Evolutionary conservation across 2,113 vertebrate genomes (phyloP).

Genomic region (Ondatra zibethicus): DNA sequence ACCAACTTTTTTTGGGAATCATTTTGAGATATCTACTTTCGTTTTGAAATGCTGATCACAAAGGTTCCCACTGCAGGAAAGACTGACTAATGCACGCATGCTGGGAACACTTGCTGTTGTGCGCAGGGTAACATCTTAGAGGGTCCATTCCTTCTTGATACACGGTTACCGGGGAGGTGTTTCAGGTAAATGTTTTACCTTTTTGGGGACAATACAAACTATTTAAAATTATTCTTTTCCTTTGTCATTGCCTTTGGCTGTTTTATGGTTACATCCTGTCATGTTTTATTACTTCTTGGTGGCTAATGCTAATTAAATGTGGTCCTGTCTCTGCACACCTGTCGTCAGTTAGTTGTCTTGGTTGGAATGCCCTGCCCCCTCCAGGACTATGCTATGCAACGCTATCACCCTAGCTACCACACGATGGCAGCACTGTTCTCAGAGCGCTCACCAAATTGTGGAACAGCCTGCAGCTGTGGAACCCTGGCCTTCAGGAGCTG

Average conservation of each 20-base stretch:
- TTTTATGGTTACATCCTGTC: not conserved
- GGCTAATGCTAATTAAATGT: slow-evolving; percentile 43
- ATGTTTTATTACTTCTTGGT: slow-evolving; percentile 37
- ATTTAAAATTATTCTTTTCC: slow-evolving; percentile 31
- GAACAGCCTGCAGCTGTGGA: not conserved
- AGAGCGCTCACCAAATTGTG: not conserved
- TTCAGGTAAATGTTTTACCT: slow-evolving; percentile 30
- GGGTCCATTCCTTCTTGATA: not conserved
- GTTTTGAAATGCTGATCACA: slow-evolving; percentile 25
- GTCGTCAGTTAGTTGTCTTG: slow-evolving; percentile 10
- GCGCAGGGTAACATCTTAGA: not conserved
- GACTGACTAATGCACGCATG: not conserved
- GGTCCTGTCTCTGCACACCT: not conserved
- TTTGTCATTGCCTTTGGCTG: not conserved
- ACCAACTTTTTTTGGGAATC: not conserved
- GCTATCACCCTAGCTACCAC: slow-evolving; percentile 5
- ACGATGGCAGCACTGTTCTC: slow-evolving; percentile 19
- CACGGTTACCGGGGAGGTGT: not conserved
- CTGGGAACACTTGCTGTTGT: not conserved
- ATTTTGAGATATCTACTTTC: not conserved
- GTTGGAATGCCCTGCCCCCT: not conserved
- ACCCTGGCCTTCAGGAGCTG: not conserved
- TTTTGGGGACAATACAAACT: not conserved
- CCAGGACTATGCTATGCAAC: not conserved
- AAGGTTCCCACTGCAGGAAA: not conserved